phyloP scores from a whole-genome alignment of 2,113 vertebrate species.

The Phalacrocorax aristotelis region DNA sequence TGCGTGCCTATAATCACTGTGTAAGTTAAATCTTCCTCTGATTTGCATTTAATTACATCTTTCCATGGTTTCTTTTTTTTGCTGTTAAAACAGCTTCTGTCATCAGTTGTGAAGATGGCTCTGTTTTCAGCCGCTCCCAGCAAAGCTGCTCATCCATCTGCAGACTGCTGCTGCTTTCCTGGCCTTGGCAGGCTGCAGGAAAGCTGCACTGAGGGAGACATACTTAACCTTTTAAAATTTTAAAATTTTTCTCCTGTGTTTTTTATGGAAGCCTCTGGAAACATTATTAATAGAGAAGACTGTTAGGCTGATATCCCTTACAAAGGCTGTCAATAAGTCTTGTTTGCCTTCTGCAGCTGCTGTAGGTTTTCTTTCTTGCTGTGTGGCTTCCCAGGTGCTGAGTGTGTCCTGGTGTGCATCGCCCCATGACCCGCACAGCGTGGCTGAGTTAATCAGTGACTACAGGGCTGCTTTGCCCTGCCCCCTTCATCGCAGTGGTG shows the following conservation, averaged over 20 bases:
- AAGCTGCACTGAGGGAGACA: too few species aligned
- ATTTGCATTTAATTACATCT: not conserved
- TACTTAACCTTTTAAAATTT: not conserved
- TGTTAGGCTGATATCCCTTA: not conserved
- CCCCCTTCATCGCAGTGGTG: not conserved
- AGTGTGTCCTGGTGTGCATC: fast-evolving
- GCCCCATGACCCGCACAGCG: fast-evolving
- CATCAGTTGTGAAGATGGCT: not conserved
- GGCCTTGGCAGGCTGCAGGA: not conserved
- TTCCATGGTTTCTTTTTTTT: not conserved
- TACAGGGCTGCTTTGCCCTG: not conserved
- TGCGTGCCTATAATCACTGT: not conserved
- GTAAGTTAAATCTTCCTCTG: not conserved
- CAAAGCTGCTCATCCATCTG: not conserved
- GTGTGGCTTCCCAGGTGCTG: fast-evolving
- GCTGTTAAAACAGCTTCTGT: not conserved
- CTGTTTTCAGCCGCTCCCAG: not conserved
- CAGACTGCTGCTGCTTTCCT: not conserved
- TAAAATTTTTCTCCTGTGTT: not conserved
- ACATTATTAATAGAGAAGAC: not conserved
- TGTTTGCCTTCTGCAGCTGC: not conserved
- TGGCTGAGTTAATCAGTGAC: slow-evolving; percentile 38
- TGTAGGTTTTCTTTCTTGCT: not conserved
- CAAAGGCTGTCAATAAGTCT: not conserved
- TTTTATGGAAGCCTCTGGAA: not conserved